phyloP scores from a whole-genome alignment of 2,113 vertebrate species.

The Cromileptes altivelis region DNA sequence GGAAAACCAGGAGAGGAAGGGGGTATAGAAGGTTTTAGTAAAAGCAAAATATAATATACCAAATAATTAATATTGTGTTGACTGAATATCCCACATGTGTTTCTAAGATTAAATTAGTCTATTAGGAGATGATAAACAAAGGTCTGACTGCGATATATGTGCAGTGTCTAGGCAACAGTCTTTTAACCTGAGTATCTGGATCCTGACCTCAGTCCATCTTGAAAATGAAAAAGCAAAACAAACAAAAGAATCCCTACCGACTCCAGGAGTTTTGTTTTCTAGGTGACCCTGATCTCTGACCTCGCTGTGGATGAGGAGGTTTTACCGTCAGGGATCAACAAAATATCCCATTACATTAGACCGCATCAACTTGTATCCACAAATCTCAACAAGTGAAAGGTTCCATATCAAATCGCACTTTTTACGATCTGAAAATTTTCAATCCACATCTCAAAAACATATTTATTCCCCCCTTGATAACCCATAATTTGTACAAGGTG shows the following conservation, averaged over 20 bases:
- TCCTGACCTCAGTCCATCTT: not conserved
- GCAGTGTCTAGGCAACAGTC: not conserved
- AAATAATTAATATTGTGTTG: not conserved
- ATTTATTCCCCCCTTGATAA: not conserved
- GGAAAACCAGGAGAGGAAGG: not conserved
- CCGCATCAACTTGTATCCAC: not conserved
- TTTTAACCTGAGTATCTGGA: slow-evolving; percentile 5
- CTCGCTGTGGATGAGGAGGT: slow-evolving; percentile 17
- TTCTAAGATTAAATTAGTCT: not conserved
- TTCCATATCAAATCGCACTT: too few relatives aligned
- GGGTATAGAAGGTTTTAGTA: not conserved
- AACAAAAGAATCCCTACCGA: not conserved
- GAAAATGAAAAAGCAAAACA: slow-evolving; percentile 20
- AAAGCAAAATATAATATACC: not conserved
- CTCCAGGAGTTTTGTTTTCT: slow-evolving; percentile 23
- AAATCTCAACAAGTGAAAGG: not conserved
- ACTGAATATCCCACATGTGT: too few relatives aligned
- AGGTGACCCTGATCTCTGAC: slow-evolving; percentile 49
- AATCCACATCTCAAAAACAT: not conserved
- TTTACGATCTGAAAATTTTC: not conserved
- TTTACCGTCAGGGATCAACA: slow-evolving; percentile 44
- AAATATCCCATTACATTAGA: slow-evolving; percentile 21
- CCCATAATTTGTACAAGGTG: not conserved
- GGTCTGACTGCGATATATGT: not conserved
- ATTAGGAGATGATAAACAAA: not conserved